Evolutionary conservation across 2,888 invertebrate genomes (phyloP), one percentile per base, ranked within the genome.

Genomic region (Abrostola triplasia): DNA sequence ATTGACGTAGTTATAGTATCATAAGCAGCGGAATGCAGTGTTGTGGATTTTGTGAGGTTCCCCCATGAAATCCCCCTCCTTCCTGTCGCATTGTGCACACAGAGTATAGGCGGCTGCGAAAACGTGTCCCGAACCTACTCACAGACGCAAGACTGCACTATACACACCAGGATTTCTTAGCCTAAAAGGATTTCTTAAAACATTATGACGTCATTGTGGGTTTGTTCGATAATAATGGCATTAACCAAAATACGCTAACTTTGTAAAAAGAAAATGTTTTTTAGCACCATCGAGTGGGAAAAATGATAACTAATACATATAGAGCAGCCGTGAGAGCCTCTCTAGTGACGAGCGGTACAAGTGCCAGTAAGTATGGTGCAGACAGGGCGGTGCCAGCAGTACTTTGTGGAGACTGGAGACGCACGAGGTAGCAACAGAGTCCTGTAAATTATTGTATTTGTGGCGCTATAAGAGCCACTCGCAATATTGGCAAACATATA

Each of bases 11-110:
- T 24, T 24, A 24, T 2, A 24, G 24, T 24, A 24, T 24, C 24
- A 24, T 24, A 24, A 24, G 24, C 11, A 40, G 35, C 53, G 24
- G 6, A 35, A 13, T 47, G 44, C 36, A 55, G 35, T n/a, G 42
- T 6, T 12, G 42, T 42, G 55, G 41, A 54, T 37, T 12, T 41
- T 8, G 13, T n/a, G n/a, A 35, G 11, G 12, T 6, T 6, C n/a
- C 1, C 11, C 10, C 5, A 10, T 38, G 6, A 9, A 44, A 24
- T n/a, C 44, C 10, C 11, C 5, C 0, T 11, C 8, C 67, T 24
- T 12, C 24, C n/a, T 9, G 44, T 13, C 48, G 69, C 67, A 62
- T 62, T 67, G 73, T 63, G 63, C 62, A 44, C 51, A 40, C 59
- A 36, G 35, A 58, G 59, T 53, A 49, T 24, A 10, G 12, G 48